Evolutionary conservation across 2,888 invertebrate genomes (phyloP), one percentile per base, ranked within the genome.

Genomic region (Melinaea menophilus): DNA sequence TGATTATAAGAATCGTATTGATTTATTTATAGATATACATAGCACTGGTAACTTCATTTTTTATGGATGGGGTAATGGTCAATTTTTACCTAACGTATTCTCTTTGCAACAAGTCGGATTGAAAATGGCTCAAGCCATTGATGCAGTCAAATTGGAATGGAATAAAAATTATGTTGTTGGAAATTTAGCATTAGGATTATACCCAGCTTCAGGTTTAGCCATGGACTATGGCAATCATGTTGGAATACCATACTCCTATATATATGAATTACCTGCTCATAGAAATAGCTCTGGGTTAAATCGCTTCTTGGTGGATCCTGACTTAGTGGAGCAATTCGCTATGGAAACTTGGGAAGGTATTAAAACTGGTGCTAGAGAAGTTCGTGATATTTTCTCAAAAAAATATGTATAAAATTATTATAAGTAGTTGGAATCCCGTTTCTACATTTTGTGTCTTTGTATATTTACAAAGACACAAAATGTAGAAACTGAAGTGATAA

Each of bases 1-100:
- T 2, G 78, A 89, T 2, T 77, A 92, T 45, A 81, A 88, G 0
- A 73, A 82, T n/a, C 81, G 90, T 7, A 85, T 93, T 33, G 91
- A 93, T 58, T 82, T 94, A 63, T 96, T 95, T 78, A 74, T 96
- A 7, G 93, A 94, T 0, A 85, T 96, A 65, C 96, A 96, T 76
- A 94, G 95, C n/a, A 95, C 92, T 73, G 95, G 95, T 31, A 91
- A 92, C 68, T 93, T 92, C 79, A 79, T 95, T 46, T 77, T 95
- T 2, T 94, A 94, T 74, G 94, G 94, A 93, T 94, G 7, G 70
- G 92, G 92, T 9, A 59, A 55, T 31, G 82, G 83, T 55, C 77
- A 80, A 2, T 75, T 92, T 58, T 92, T 92, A 4, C 77, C 79
- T 1, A 91, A 93, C 62, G 87, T 84, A 5, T 76, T 86, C 0